phyloP scores from a whole-genome alignment of 1,140 invertebrate species.

The Diachasma alloeum region DNA sequence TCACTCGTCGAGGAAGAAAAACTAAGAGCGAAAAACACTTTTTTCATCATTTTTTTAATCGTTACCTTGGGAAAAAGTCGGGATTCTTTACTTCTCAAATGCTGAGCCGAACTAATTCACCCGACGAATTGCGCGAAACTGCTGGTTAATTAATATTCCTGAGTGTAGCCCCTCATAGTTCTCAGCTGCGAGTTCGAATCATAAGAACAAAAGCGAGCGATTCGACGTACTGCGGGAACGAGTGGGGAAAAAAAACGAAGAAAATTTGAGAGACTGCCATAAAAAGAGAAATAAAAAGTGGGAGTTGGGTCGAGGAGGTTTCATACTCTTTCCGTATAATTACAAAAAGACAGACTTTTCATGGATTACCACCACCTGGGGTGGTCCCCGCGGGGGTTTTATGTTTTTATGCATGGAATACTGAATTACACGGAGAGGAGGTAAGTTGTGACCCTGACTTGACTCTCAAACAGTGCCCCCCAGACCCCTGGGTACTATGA shows the following conservation, averaged over 20 bases:
- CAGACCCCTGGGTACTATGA: not conserved
- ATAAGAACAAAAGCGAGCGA: not conserved
- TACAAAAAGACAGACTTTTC: constrained; percentile 4
- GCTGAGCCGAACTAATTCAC: not conserved
- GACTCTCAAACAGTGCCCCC: not conserved
- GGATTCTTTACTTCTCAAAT: not conserved
- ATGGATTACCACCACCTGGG: not conserved
- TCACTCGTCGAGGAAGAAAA: not conserved
- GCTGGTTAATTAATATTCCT: not conserved
- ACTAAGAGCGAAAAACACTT: not conserved
- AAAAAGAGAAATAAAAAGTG: not conserved
- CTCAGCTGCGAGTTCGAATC: no score
- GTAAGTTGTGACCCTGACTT: not conserved
- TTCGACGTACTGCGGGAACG: no score
- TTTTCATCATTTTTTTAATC: not conserved
- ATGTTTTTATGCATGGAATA: constrained; percentile 16
- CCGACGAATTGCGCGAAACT: not conserved
- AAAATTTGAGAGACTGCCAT: not conserved
- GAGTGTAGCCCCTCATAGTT: not conserved
- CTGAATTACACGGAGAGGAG: not conserved
- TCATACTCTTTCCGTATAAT: not conserved
- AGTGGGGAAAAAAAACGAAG: no score
- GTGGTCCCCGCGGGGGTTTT: not conserved
- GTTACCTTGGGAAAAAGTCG: not conserved
- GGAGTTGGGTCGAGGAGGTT: not conserved